Percentiles rank a stretch among this genome's conserved stretches.
These are phyloP conservation scores for Ophioninae sp. DNA, from an alignment of 2,888 invertebrate species.

Conservation along the genomic window DNA sequence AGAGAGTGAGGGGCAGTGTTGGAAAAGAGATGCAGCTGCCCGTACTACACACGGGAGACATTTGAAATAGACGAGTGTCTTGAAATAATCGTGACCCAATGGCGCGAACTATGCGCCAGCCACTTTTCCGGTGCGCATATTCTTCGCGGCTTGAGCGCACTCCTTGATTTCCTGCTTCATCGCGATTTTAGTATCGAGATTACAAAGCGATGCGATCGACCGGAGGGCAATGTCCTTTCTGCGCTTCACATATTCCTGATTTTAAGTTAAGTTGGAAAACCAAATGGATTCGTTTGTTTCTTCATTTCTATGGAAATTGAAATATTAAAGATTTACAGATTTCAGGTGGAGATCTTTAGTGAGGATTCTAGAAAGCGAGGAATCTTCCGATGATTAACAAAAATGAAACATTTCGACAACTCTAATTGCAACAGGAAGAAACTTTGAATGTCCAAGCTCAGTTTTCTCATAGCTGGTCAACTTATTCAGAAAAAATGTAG, in stretches of 20 bases:
- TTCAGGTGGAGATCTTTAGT: not conserved
- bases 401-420: not conserved
- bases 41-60: slow-evolving; percentile 69
- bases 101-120: slow-evolving; percentile 71
- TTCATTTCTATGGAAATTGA: too few relatives aligned
- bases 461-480: too few relatives aligned
- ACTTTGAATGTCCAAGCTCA: too few relatives aligned
- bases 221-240: not conserved
- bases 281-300: too few relatives aligned
- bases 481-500: too few relatives aligned
- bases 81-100: slow-evolving; percentile 81
- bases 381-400: not conserved
- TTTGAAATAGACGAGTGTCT: slow-evolving; percentile 80
- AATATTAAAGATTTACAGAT: not conserved
- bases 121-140: slow-evolving; percentile 64
- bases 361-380: not conserved
- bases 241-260: not conserved
- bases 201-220: not conserved
- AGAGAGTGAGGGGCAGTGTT: slow-evolving; percentile 57
- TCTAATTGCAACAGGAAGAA: not conserved
- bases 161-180: slow-evolving; percentile 14
- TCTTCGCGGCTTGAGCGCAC: slow-evolving; percentile 35
- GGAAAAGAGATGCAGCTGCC: slow-evolving; percentile 76
- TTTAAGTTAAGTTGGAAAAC: not conserved
- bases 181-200: slow-evolving; percentile 26